Percentiles rank a stretch among this genome's conserved stretches.
These are phyloP conservation scores for Machimus atricapillus DNA, from an alignment of 2,888 invertebrate genomes.

Conservation along the genomic window DNA sequence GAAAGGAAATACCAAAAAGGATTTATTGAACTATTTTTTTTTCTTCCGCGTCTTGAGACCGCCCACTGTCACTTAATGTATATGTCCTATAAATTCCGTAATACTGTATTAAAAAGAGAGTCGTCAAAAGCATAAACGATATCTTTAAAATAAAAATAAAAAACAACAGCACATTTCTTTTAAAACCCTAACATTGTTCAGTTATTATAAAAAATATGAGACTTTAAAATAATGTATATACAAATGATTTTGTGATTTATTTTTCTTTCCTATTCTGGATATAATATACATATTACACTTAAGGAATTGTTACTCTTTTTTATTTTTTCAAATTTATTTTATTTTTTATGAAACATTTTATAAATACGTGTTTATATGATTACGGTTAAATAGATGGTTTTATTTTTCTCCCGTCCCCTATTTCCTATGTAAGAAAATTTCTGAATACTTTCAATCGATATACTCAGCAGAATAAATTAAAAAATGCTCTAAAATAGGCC, in stretches of 20 bases:
- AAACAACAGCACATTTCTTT: not conserved
- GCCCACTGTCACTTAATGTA: not conserved
- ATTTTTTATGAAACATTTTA: constrained; percentile 15
- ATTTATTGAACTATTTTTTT: not conserved
- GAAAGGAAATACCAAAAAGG: not conserved
- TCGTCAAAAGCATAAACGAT: not conserved
- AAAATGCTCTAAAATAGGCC: constrained; percentile 13
- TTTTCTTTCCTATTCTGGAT: not conserved
- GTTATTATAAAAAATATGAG: constrained; percentile 30
- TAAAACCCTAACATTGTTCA: not conserved
- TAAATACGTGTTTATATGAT: not conserved
- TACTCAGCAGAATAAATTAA: not conserved
- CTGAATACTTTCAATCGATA: not conserved
- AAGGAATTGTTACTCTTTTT: not conserved
- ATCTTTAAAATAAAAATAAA: not conserved
- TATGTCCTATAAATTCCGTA: constrained; percentile 2
- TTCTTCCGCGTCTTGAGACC: not conserved
- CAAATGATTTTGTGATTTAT: constrained; percentile 7
- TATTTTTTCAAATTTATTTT: constrained; percentile 16
- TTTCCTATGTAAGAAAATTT: not conserved
- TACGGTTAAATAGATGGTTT: not conserved
- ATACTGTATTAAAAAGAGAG: not conserved
- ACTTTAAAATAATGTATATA: constrained; percentile 31
- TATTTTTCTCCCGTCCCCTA: not conserved
- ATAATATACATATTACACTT: not conserved